Evolutionary conservation across 2,888 invertebrate species (phyloP).

Genomic region (Epirrhoe alternata): DNA sequence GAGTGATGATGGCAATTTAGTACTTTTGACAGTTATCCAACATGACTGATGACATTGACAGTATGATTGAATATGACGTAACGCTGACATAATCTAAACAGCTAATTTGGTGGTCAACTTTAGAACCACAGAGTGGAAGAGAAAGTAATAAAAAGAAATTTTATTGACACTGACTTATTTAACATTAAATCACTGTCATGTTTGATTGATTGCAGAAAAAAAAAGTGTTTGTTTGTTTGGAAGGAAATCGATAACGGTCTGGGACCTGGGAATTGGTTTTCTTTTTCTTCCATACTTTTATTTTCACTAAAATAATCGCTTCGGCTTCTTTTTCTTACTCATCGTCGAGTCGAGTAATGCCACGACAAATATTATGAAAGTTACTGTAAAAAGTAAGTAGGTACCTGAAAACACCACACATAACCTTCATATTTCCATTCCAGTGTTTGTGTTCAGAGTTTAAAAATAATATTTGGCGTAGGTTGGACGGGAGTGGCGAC

Average conservation of each 20-base stretch:
- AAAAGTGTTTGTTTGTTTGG: too few species aligned
- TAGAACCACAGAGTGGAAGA: too few species aligned
- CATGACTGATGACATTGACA: neutral
- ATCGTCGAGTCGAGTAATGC: conserved; percentile 14
- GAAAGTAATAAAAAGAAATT: too few species aligned
- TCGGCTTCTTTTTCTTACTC: neutral
- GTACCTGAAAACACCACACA: neutral
- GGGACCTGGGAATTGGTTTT: neutral
- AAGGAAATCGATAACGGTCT: neutral
- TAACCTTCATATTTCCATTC: conserved; percentile 8
- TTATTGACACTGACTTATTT: too few species aligned
- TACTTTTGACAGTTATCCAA: too few species aligned
- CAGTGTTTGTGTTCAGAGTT: conserved; percentile 13
- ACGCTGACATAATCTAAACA: neutral
- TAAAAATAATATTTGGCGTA: conserved; percentile 56
- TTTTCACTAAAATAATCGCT: neutral
- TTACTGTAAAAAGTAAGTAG: conserved; percentile 86
- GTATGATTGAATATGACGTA: neutral
- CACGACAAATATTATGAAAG: conserved; percentile 77
- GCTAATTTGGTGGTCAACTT: too few species aligned
- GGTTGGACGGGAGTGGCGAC: conserved; percentile 98
- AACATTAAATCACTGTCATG: neutral
- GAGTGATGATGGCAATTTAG: too few species aligned
- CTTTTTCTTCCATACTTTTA: neutral
- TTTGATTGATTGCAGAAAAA: neutral